Base-by-base conservation (phyloP, 2,797 vertebrate genomes). In the Eospalax fontanierii region DNA sequence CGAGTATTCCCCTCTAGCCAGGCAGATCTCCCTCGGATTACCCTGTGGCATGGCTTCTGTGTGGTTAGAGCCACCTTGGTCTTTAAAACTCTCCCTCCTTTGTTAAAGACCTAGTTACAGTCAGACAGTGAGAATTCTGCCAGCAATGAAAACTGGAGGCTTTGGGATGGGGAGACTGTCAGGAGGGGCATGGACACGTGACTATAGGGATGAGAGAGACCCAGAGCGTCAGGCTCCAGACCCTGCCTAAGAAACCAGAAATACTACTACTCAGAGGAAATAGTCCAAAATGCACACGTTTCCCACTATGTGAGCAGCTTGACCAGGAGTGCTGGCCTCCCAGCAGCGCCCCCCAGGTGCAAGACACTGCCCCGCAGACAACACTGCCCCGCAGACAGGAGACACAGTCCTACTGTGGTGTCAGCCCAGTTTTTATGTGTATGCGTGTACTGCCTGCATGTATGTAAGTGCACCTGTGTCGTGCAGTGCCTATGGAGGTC, bases 121-220 rank as follows among this genome's bases (percentile, higher is more conserved):
- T 30, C 22, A 22, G 68, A 16, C 11, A 50, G 10, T 24, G 2
- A 16, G 40, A 33, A 28, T 18, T 8, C 16, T 3, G 19, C 68
- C 12, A 22, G 61, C 50, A 8, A 46, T 15, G 61, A 85, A 63
- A 0, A 4, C 12, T 50, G 14, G 1, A 22, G 83, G 61, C 5
- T 24, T 4, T 0, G 0, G 2, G 18, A 63, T 61, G 18, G 3
- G 9, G 38, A 19, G 59, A 22, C 16, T n/a, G 1, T 11, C 19
- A 2, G 8, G n/a, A 28, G 19, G 54, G 54, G 30, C 33, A 5
- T 26, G n/a, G 19, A 35, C 54, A 40, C 2, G 6, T 0, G 14
- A 50, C n/a, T 40, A 5, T 2, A 26, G n/a, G 38, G 28, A 66
- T 30, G 33, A 76, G 86, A 76, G 33, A 38, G 61, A 33, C 22